phyloP scores from a whole-genome alignment of 2,797 vertebrate species.

The Phoeniculus purpureus region DNA sequence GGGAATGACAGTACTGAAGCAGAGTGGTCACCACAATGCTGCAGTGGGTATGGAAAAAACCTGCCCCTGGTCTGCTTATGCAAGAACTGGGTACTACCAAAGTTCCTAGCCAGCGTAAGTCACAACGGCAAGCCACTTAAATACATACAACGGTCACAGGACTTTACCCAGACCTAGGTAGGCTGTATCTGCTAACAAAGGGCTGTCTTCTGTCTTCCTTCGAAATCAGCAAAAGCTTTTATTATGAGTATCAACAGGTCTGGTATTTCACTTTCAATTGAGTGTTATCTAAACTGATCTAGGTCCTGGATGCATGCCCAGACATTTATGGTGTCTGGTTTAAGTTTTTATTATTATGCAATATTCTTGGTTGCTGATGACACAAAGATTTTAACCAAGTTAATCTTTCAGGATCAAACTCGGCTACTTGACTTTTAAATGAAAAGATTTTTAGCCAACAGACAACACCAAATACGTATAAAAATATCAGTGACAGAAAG shows the following conservation, averaged over 20 bases:
- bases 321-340: not conserved
- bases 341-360: conserved; percentile 5
- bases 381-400: conserved; percentile 1
- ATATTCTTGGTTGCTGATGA: conserved; percentile 13
- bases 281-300: not conserved
- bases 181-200: not conserved
- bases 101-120: not conserved
- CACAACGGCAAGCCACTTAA: not conserved
- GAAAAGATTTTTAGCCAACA: not conserved
- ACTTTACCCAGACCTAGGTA: not conserved
- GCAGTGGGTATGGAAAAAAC: not conserved
- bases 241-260: not conserved
- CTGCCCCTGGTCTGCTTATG: not conserved
- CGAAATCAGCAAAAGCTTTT: not conserved
- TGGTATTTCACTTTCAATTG: not conserved
- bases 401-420: conserved; percentile 22
- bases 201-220: not conserved
- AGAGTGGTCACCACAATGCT: accelerated
- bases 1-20: not conserved
- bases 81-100: not conserved
- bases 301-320: not conserved
- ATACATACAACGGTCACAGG: accelerated
- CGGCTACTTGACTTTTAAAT: not conserved
- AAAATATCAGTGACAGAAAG: not conserved
- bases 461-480: not conserved